Evolutionary conservation across 2,113 vertebrate genomes (phyloP).

Genomic region (Muscicapa adusta): DNA sequence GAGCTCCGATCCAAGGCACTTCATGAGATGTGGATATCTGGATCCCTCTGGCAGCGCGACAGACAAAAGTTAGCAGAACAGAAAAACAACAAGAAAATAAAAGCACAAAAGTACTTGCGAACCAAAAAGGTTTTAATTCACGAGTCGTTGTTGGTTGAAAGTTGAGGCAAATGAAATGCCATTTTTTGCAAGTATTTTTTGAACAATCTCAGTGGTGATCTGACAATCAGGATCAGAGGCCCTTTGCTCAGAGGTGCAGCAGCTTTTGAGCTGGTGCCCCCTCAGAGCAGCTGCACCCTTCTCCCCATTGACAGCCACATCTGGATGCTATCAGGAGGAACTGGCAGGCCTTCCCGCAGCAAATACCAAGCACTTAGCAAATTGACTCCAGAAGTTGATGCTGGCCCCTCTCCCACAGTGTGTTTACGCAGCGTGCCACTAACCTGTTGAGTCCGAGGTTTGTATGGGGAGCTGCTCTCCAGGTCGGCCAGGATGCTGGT

Average conservation of each 20-base stretch:
- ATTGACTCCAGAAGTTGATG: slow-evolving; percentile 31
- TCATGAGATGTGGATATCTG: not conserved
- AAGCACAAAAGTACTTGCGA: not conserved
- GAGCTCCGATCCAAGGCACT: not conserved
- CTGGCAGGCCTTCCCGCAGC: not conserved
- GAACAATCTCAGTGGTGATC: not conserved
- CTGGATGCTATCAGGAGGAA: slow-evolving; percentile 55
- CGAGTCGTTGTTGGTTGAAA: not conserved
- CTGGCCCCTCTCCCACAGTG: not conserved
- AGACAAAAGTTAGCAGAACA: not conserved
- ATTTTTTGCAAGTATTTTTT: not conserved
- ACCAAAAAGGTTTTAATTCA: not conserved
- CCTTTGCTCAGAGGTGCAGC: not conserved
- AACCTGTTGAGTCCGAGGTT: slow-evolving; percentile 86
- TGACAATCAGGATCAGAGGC: not conserved
- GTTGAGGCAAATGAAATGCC: not conserved
- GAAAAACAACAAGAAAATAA: not conserved
- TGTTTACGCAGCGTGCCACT: not conserved
- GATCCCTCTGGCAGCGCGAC: not conserved
- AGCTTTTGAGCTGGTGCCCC: not conserved
- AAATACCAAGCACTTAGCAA: slow-evolving; percentile 36
- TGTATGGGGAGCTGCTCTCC: slow-evolving; percentile 96
- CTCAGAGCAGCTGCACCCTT: not conserved
- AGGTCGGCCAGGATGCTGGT: slow-evolving; percentile 94
- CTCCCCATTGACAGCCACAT: slow-evolving; percentile 47